Conservation (phyloP, 2,888 invertebrate genomes). For the Stratiomys singularior region DNA sequence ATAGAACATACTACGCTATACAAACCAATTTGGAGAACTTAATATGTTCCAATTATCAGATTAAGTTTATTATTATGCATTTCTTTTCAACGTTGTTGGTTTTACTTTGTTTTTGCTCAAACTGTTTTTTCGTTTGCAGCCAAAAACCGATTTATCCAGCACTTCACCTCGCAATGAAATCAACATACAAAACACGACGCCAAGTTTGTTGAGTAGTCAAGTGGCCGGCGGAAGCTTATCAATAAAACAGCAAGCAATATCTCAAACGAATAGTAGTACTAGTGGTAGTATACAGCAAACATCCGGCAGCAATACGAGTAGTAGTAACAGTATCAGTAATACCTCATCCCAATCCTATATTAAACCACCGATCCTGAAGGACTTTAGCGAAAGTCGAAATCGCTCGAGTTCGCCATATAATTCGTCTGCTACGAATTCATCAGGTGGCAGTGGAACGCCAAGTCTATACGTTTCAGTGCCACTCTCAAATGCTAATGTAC, state of each 20-base stretch:
- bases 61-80: no score
- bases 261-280: conserved; percentile 47
- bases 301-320: not conserved
- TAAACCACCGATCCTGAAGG: conserved; percentile 49
- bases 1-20: no score
- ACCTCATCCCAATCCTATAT: conserved; percentile 46
- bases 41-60: no score
- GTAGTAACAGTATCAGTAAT: conserved; percentile 31
- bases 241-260: conserved; percentile 47
- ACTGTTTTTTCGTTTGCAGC: conserved; percentile 56
- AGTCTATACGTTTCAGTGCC: conserved; percentile 75
- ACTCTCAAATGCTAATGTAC: conserved; percentile 67
- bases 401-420: conserved; percentile 49
- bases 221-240: conserved; percentile 21
- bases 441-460: conserved; percentile 60
- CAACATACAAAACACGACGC: conserved; percentile 55
- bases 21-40: no score
- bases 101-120: no score
- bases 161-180: conserved; percentile 57
- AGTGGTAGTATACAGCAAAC: conserved; percentile 35
- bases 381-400: conserved; percentile 49
- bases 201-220: conserved; percentile 52
- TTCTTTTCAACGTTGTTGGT: no score
- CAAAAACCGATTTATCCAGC: conserved; percentile 64
- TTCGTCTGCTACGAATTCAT: conserved; percentile 47